Conservation (phyloP, 2,797 vertebrate genomes). For the Poeciliopsis presidionis region DNA sequence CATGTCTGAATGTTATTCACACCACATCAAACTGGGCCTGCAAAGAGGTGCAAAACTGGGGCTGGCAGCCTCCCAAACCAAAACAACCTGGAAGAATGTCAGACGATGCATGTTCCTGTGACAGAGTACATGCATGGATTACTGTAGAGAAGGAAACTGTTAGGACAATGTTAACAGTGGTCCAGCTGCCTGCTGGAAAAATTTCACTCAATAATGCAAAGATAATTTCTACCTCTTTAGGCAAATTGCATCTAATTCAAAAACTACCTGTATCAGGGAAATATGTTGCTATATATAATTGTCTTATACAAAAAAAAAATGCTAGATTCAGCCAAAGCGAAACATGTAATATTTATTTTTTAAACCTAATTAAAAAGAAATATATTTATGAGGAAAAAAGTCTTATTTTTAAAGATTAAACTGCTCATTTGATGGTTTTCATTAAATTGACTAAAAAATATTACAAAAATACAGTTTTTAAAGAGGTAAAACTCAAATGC, state of each 20-base stretch:
- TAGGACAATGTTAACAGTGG: slow-evolving; percentile 42
- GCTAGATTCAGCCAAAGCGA: not conserved
- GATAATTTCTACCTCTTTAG: not conserved
- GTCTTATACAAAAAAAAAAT: not conserved
- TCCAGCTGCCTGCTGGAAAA: slow-evolving; percentile 39
- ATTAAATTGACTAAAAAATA: not conserved
- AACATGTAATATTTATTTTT: not conserved
- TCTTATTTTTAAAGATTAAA: not conserved
- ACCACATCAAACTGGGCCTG: slow-evolving; percentile 85
- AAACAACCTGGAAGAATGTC: slow-evolving; percentile 86
- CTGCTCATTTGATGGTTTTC: not conserved
- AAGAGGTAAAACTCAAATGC: not conserved
- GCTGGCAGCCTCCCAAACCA: slow-evolving; percentile 83
- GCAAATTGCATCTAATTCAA: not conserved
- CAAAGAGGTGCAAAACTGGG: slow-evolving; percentile 84
- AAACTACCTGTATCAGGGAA: not conserved
- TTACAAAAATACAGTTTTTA: not conserved
- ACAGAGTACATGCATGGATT: slow-evolving; percentile 75
- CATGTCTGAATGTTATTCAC: slow-evolving; percentile 85
- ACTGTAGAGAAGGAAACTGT: slow-evolving; percentile 60
- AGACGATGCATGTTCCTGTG: slow-evolving; percentile 78
- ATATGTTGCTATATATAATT: not conserved
- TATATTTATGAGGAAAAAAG: not conserved
- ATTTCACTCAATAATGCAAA: not conserved
- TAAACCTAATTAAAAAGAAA: not conserved